phyloP scores from a whole-genome alignment of 2,113 vertebrate species.

The Acrocephalus kingi region DNA sequence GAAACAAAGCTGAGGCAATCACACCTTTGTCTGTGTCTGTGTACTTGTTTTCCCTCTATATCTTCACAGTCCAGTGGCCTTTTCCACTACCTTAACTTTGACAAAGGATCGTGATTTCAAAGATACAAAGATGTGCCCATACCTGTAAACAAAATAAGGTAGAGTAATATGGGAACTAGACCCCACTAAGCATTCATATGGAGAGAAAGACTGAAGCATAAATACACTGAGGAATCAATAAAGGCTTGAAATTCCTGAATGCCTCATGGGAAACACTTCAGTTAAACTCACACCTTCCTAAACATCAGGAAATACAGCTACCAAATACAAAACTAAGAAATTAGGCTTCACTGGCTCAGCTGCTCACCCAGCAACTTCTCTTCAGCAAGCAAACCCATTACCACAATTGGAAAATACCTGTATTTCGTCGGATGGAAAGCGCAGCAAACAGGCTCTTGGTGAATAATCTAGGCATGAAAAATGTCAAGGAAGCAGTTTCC shows the following conservation, averaged over 20 bases:
- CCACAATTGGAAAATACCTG: background rate
- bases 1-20: background rate
- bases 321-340: background rate
- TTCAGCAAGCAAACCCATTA: background rate
- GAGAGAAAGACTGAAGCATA: background rate
- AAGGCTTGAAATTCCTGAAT: slow-evolving; percentile 24
- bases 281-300: slow-evolving; percentile 26
- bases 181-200: background rate
- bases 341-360: background rate
- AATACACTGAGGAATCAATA: slow-evolving; percentile 2
- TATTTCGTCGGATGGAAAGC: background rate
- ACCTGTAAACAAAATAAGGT: background rate
- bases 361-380: background rate
- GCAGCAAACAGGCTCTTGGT: background rate
- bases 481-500: background rate
- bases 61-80: background rate
- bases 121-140: background rate
- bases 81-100: background rate
- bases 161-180: background rate
- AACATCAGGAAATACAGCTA: slow-evolving; percentile 40
- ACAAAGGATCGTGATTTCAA: background rate
- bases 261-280: background rate
- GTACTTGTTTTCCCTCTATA: background rate
- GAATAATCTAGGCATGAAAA: background rate
- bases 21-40: background rate